A percentile compares a stretch with the other conserved stretches of the same genome.
Evolutionary conservation across 2,888 invertebrate genomes (phyloP).

Genomic region (Idaea straminata): DNA sequence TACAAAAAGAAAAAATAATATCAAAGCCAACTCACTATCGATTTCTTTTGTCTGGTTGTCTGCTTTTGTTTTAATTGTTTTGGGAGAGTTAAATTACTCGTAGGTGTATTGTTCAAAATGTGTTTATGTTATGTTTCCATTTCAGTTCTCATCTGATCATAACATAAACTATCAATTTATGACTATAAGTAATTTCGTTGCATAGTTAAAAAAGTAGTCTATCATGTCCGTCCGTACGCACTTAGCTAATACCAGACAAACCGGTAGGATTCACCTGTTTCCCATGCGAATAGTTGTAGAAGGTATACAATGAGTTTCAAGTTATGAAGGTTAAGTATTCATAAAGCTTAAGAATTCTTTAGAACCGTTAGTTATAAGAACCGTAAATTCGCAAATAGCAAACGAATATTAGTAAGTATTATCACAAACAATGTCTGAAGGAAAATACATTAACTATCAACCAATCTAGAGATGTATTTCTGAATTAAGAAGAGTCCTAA

Average conservation of each 20-base stretch:
- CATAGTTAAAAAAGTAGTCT: constrained; percentile 8
- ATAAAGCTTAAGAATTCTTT: constrained; percentile 21
- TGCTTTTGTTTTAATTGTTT: not conserved
- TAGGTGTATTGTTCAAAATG: not conserved
- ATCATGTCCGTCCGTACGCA: constrained; percentile 8
- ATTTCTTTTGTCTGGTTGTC: constrained; percentile 2
- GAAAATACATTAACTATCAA: too few species aligned
- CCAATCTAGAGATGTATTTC: too few species aligned
- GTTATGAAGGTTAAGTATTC: constrained; percentile 24
- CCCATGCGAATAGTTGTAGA: constrained; percentile 30
- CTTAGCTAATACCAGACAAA: constrained; percentile 23
- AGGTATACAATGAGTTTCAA: constrained; percentile 13
- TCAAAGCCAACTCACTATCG: constrained; percentile 30
- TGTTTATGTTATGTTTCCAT: not conserved
- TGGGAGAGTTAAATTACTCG: not conserved
- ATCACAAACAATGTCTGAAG: too few species aligned
- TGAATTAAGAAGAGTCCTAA: not conserved
- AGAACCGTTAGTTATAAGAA: constrained; percentile 16
- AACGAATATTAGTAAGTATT: constrained; percentile 5
- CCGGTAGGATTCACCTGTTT: constrained; percentile 49
- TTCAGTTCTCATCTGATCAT: not conserved
- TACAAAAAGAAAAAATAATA: constrained; percentile 52
- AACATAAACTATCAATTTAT: not conserved
- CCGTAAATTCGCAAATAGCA: constrained; percentile 15
- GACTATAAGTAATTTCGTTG: constrained; percentile 10